phyloP scores from a whole-genome alignment of 2,113 vertebrate genomes.

The Capra hircus region DNA sequence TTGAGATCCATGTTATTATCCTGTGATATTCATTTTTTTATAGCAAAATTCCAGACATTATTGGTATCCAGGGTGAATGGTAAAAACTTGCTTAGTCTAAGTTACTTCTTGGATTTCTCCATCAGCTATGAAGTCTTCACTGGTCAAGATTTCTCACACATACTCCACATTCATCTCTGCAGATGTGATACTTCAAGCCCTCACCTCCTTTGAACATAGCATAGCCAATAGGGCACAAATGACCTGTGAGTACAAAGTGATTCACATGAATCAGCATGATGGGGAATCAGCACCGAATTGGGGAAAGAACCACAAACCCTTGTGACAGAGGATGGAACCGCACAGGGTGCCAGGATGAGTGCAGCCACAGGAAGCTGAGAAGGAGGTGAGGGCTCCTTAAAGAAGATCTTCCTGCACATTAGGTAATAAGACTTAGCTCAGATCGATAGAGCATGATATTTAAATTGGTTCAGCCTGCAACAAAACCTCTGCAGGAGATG shows the following conservation, averaged over 20 bases:
- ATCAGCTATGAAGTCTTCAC: background rate
- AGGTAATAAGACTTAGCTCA: slow-evolving; percentile 49
- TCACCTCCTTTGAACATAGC: slow-evolving; percentile 27
- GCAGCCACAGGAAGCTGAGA: slow-evolving; percentile 46
- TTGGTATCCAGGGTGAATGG: background rate
- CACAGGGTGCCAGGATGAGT: slow-evolving; percentile 60
- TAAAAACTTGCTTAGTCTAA: slow-evolving; percentile 42
- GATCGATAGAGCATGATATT: slow-evolving; percentile 68
- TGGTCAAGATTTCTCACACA: slow-evolving; percentile 60
- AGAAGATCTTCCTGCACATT: background rate
- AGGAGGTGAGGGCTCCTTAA: slow-evolving; percentile 63
- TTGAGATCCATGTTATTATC: background rate
- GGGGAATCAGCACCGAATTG: slow-evolving; percentile 60
- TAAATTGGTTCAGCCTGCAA: slow-evolving; percentile 63
- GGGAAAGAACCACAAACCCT: slow-evolving; percentile 49
- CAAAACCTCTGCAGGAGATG: slow-evolving; percentile 58
- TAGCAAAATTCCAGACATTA: background rate
- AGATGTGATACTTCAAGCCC: slow-evolving; percentile 44
- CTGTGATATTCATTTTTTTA: background rate
- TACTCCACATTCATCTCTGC: slow-evolving; percentile 55
- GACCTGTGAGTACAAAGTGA: slow-evolving; percentile 61
- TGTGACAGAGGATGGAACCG: slow-evolving; percentile 47
- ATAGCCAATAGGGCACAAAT: slow-evolving; percentile 61
- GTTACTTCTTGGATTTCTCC: slow-evolving; percentile 53
- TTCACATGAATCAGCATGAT: slow-evolving; percentile 30